Percentiles rank a stretch among this genome's conserved stretches.
Conservation (phyloP, 2,888 invertebrate species). For the Athripsodes cinereus region DNA sequence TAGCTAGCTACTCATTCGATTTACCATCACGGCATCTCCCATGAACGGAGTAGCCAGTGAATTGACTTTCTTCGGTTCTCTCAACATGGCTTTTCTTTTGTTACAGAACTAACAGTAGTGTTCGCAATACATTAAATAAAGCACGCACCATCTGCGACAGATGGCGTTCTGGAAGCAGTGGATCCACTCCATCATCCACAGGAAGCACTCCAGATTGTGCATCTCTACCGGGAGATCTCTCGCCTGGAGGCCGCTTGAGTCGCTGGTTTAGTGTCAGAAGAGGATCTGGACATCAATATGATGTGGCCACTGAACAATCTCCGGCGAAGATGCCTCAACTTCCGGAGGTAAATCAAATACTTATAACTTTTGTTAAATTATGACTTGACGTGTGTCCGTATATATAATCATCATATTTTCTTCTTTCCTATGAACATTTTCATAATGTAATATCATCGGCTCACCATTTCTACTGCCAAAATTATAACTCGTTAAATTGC, state of each 20-base stretch:
- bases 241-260: constrained; percentile 69
- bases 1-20: too few species aligned
- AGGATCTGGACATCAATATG: constrained; percentile 78
- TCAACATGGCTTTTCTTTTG: neutral
- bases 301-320: constrained; percentile 48
- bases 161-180: constrained; percentile 54
- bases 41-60: too few species aligned
- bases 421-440: too few species aligned
- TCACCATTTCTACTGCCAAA: too few species aligned
- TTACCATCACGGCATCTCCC: too few species aligned
- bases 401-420: too few species aligned
- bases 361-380: too few species aligned
- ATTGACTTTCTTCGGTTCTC: too few species aligned
- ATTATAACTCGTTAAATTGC: too few species aligned
- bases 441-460: too few species aligned
- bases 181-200: constrained; percentile 35
- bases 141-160: constrained; percentile 79
- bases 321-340: constrained; percentile 70
- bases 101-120: constrained; percentile 66
- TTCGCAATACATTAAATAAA: constrained; percentile 74
- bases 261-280: constrained; percentile 87
- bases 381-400: too few species aligned
- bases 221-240: constrained; percentile 48
- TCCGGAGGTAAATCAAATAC: constrained; percentile 59
- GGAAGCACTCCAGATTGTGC: constrained; percentile 36